Conservation (phyloP, 2,888 invertebrate species). For the Tridacna gigas region DNA sequence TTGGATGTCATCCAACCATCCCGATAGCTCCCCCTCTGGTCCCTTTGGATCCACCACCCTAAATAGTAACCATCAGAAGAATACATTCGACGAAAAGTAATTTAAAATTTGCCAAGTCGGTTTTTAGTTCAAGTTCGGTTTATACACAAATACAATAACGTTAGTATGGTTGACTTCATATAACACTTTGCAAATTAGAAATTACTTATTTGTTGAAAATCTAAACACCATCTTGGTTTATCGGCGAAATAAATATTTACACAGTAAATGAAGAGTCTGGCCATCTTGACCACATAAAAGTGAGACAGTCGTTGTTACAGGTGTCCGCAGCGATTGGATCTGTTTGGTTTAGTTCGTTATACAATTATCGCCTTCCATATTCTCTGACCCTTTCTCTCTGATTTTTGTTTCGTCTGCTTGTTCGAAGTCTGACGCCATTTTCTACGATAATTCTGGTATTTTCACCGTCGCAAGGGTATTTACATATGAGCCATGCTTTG, state of each 20-base stretch:
- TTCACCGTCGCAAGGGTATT: neutral
- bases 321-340: slow-evolving; percentile 29
- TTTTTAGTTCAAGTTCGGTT: too few species aligned
- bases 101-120: too few species aligned
- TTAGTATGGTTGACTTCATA: slow-evolving; percentile 13
- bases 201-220: slow-evolving; percentile 27
- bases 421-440: neutral
- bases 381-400: neutral
- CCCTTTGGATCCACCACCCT: too few species aligned
- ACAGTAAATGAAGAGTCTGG: slow-evolving; percentile 3
- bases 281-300: slow-evolving; percentile 31
- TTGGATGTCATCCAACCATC: too few species aligned
- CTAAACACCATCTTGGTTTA: slow-evolving; percentile 11
- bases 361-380: slow-evolving; percentile 34
- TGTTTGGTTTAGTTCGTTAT: slow-evolving; percentile 24
- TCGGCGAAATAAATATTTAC: slow-evolving; percentile 11
- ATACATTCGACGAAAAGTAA: too few species aligned
- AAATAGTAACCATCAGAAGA: too few species aligned
- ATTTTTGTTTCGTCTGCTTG: too few species aligned
- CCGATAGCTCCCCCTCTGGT: too few species aligned
- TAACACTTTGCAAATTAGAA: slow-evolving; percentile 16
- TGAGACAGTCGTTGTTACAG: slow-evolving; percentile 21
- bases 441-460: neutral
- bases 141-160: neutral
- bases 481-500: too few species aligned